A percentile compares a stretch with the other conserved stretches of the same genome.
Evolutionary conservation across 1,140 invertebrate species (phyloP).

Genomic region (Araneus ventricosus): DNA sequence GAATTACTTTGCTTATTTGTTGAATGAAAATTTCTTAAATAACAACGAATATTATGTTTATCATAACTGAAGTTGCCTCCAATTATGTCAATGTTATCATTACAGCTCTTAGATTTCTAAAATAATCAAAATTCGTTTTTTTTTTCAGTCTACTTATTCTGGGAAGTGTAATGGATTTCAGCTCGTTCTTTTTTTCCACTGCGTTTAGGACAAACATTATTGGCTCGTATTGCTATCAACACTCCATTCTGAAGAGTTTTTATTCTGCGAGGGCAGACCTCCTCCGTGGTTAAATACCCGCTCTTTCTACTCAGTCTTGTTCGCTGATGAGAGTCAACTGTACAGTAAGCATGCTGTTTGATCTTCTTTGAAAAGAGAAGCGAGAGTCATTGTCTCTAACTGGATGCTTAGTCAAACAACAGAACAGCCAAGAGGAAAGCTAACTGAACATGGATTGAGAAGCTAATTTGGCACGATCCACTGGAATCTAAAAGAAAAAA

Average conservation of each 20-base stretch:
- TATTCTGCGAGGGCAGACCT: not conserved
- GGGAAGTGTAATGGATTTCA: not conserved
- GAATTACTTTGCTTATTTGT: too few relatives aligned
- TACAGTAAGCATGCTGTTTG: slow-evolving; percentile 60
- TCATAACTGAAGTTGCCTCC: too few relatives aligned
- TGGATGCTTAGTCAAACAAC: slow-evolving; percentile 19
- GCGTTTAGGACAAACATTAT: not conserved
- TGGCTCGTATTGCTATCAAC: slow-evolving; percentile 57
- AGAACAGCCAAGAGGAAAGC: slow-evolving; percentile 16
- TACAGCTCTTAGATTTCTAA: too few relatives aligned
- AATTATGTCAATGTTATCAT: too few relatives aligned
- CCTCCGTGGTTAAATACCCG: slow-evolving; percentile 28
- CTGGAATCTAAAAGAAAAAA: slow-evolving; percentile 45
- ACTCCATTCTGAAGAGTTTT: slow-evolving; percentile 5
- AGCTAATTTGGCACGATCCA: slow-evolving; percentile 27
- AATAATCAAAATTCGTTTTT: too few relatives aligned
- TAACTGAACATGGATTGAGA: slow-evolving; percentile 45
- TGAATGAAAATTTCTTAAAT: too few relatives aligned
- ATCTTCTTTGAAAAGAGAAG: slow-evolving; percentile 37
- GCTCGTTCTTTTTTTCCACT: slow-evolving; percentile 9
- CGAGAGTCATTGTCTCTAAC: not conserved
- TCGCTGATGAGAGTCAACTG: slow-evolving; percentile 6
- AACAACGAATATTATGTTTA: too few relatives aligned
- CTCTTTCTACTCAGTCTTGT: not conserved
- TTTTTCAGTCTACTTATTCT: too few relatives aligned